phyloP scores from a whole-genome alignment of 1,140 invertebrate species.

The Samia ricini region DNA sequence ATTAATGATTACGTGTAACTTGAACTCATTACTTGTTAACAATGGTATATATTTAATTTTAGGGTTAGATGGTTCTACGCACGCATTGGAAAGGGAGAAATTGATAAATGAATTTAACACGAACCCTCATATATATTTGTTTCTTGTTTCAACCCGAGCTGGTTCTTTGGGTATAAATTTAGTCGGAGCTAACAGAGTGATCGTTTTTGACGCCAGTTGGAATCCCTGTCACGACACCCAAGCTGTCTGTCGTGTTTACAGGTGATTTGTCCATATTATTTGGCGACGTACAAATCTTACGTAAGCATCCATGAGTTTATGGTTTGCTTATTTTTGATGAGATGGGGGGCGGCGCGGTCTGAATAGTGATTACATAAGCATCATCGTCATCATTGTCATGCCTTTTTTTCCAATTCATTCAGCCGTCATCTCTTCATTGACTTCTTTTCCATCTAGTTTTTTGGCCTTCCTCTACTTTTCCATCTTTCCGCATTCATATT shows the following conservation, averaged over 20 bases:
- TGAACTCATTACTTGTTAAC: background rate
- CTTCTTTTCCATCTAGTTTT: too few species aligned
- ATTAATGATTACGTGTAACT: background rate
- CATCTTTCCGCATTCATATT: too few species aligned
- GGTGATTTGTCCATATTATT: slow-evolving; percentile 59
- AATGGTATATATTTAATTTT: slow-evolving; percentile 25
- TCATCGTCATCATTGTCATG: too few species aligned
- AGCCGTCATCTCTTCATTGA: too few species aligned
- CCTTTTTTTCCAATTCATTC: too few species aligned
- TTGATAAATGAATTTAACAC: slow-evolving; percentile 98
- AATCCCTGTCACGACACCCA: slow-evolving; percentile 99
- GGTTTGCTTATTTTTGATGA: too few species aligned
- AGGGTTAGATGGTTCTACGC: slow-evolving; percentile 96
- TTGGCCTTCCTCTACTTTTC: too few species aligned
- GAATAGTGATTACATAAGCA: too few species aligned
- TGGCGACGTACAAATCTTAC: too few species aligned
- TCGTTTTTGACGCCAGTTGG: slow-evolving; percentile 99
- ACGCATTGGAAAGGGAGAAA: slow-evolving; percentile 95
- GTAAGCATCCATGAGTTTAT: too few species aligned
- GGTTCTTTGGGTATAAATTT: slow-evolving; percentile 99
- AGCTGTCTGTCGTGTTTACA: slow-evolving; percentile 97
- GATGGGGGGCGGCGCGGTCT: too few species aligned
- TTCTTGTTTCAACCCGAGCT: slow-evolving; percentile 97
- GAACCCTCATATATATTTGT: slow-evolving; percentile 92
- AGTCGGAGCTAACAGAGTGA: slow-evolving; percentile 96